Conservation (phyloP, 2,113 vertebrate genomes). For the Lipotes vexillifer region DNA sequence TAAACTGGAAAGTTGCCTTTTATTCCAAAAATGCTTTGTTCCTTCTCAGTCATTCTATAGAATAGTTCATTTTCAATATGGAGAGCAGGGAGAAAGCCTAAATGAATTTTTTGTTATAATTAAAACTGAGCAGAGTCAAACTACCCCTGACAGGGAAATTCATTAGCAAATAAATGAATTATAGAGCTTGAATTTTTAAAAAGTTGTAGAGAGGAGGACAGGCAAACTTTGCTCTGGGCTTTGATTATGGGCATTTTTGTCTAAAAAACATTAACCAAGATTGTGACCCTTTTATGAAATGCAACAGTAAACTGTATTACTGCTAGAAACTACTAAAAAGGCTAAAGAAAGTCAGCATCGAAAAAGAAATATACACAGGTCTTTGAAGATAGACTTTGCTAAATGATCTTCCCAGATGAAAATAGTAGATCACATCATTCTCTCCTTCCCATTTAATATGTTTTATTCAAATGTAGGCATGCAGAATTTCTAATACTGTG, state of each 20-base stretch:
- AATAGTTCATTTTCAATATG: constrained; percentile 5
- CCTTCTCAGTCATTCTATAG: background rate
- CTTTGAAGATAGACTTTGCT: background rate
- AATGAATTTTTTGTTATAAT: background rate
- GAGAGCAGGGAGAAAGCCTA: constrained; percentile 27
- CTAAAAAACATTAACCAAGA: constrained; percentile 31
- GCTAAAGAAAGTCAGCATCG: background rate
- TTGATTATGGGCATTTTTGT: background rate
- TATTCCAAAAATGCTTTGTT: constrained; percentile 2
- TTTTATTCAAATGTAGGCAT: background rate
- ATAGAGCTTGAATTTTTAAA: background rate
- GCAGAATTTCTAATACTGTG: background rate
- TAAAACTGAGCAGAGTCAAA: background rate
- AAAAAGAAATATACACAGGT: background rate
- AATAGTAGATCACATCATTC: background rate
- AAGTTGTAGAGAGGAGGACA: background rate
- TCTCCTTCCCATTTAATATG: background rate
- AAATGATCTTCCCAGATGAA: constrained; percentile 14
- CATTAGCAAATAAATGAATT: constrained; percentile 17
- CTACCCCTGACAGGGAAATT: background rate
- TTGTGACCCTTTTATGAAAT: background rate
- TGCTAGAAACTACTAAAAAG: background rate
- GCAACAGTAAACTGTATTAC: background rate
- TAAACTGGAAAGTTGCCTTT: constrained; percentile 19
- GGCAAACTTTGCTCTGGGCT: background rate